Evolutionary conservation across 2,888 invertebrate species (phyloP).

Genomic region (Ormyrus rosae): DNA sequence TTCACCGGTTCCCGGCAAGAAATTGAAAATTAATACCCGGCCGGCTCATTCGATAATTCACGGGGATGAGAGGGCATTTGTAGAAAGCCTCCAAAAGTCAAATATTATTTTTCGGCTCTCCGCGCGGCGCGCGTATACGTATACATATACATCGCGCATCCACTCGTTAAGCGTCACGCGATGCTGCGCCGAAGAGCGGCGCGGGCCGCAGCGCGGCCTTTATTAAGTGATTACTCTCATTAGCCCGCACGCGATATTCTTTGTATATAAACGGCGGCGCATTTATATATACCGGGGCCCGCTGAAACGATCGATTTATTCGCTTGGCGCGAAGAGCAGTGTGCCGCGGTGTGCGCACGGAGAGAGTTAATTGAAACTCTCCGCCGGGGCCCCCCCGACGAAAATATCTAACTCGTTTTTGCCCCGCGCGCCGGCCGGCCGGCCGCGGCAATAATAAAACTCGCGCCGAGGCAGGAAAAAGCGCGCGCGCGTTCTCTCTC

Average conservation of each 20-base stretch:
- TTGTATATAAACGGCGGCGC: conserved; percentile 56
- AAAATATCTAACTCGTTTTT: neutral
- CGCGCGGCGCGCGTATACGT: too few species aligned
- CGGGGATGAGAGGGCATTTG: conserved; percentile 31
- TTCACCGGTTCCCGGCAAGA: neutral
- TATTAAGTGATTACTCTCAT: conserved; percentile 76
- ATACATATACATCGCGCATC: neutral
- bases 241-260: conserved; percentile 74
- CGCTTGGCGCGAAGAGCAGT: neutral
- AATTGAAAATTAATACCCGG: conserved; percentile 40
- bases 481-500: neutral
- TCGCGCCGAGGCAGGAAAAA: neutral
- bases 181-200: conserved; percentile 58
- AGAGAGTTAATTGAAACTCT: conserved; percentile 44
- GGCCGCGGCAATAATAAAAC: neutral
- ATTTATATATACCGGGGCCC: neutral
- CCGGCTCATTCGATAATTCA: conserved; percentile 12
- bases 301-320: conserved; percentile 47
- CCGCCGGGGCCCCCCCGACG: neutral
- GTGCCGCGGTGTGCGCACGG: neutral
- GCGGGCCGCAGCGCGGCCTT: conserved; percentile 62
- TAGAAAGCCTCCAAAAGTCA: conserved; percentile 68
- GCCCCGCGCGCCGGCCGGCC: neutral
- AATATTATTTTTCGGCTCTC: conserved; percentile 70
- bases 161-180: conserved; percentile 67